A percentile compares a stretch with the other conserved stretches of the same genome.
Conservation (phyloP, 2,797 vertebrate genomes). For the Steatocranus sp. region DNA sequence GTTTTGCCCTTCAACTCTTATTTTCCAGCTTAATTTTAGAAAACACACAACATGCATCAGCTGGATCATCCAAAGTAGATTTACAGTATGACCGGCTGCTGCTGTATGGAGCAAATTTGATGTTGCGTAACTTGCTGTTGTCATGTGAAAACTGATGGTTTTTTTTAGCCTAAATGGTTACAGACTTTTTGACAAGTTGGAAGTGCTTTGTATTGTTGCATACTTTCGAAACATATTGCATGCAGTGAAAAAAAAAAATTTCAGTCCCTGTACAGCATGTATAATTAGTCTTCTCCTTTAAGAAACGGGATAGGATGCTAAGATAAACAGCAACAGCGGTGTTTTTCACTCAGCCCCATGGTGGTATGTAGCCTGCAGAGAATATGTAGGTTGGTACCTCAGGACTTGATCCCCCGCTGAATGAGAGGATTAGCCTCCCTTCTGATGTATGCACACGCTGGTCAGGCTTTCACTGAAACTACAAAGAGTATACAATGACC, state of each 20-base stretch:
- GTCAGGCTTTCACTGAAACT: constrained; percentile 43
- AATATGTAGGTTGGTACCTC: constrained; percentile 52
- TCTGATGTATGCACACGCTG: constrained; percentile 44
- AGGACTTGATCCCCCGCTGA: constrained; percentile 59
- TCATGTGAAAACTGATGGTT: not conserved
- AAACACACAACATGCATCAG: not conserved
- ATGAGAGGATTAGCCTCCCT: constrained; percentile 60
- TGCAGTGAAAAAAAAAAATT: not conserved
- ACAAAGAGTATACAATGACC: constrained; percentile 29
- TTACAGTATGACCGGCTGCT: not conserved
- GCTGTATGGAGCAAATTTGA: not conserved
- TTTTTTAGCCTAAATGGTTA: not conserved
- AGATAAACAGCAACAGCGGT: not conserved
- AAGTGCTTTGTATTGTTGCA: not conserved
- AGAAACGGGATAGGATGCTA: not conserved
- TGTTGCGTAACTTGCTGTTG: not conserved
- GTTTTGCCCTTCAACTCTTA: not conserved
- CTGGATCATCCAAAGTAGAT: not conserved
- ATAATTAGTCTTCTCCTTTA: not conserved
- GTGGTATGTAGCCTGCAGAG: constrained; percentile 1
- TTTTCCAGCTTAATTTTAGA: not conserved
- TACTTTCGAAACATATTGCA: not conserved
- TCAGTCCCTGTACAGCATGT: fast-evolving
- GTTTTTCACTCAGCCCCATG: not conserved
- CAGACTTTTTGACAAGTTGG: fast-evolving